These are phyloP conservation scores for Bambusicola thoracicus DNA, from an alignment of 2,113 vertebrate species.

Conservation along the genomic window DNA sequence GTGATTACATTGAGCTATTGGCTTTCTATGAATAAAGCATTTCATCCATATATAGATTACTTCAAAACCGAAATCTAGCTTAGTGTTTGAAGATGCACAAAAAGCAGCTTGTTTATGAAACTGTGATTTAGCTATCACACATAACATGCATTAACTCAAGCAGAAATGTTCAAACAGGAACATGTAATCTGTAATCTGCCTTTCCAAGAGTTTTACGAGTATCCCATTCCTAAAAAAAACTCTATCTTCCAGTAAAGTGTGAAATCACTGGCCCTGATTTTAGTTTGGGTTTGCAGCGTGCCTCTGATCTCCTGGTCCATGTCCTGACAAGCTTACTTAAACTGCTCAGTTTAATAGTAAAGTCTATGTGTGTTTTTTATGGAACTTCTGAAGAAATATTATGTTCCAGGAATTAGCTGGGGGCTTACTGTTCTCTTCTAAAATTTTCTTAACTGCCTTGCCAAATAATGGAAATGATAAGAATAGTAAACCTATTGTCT, in stretches of 20 bases:
- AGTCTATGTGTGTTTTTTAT: background rate
- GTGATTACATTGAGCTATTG: conserved; percentile 37
- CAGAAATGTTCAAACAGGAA: background rate
- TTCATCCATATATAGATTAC: background rate
- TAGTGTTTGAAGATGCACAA: background rate
- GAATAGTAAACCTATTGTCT: conserved; percentile 61
- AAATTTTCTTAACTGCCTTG: background rate
- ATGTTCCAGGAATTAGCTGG: background rate
- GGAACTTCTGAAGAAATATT: background rate
- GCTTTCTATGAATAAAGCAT: background rate
- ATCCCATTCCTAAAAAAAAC: background rate
- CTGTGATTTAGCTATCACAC: background rate
- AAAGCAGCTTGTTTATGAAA: background rate
- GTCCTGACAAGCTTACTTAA: background rate
- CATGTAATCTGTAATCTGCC: background rate
- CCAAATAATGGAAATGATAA: conserved; percentile 38
- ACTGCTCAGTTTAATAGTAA: background rate
- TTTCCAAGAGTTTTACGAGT: background rate
- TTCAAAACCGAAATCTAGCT: background rate
- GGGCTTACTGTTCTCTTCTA: conserved; percentile 10
- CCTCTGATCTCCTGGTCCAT: background rate
- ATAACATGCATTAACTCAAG: background rate
- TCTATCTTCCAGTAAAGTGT: background rate
- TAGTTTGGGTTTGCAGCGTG: background rate
- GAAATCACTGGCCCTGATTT: background rate